Percentiles rank a stretch among this genome's conserved stretches.
Evolutionary conservation across 2,797 vertebrate genomes (phyloP).

Genomic region (Rallus crepitans): DNA sequence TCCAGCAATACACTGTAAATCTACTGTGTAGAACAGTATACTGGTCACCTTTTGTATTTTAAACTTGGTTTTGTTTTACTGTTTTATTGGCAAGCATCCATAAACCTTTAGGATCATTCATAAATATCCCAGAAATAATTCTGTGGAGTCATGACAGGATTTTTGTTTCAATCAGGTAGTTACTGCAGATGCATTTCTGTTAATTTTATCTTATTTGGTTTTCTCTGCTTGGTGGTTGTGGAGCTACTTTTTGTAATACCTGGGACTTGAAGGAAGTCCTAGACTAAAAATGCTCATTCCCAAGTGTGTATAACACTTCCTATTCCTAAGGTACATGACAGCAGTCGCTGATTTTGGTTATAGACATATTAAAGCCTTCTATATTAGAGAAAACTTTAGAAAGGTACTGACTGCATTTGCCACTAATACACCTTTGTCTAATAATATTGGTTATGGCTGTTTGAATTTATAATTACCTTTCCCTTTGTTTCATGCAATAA

Average conservation of each 20-base stretch:
- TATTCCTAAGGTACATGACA: background rate
- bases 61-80: background rate
- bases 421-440: background rate
- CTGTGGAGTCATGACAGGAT: background rate
- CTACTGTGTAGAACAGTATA: background rate
- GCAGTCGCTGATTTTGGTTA: background rate
- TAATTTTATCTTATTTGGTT: background rate
- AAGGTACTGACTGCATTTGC: background rate
- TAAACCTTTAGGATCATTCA: background rate
- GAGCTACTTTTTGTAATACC: background rate
- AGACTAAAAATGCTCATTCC: background rate
- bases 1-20: background rate
- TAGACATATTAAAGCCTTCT: background rate
- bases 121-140: background rate
- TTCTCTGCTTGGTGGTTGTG: conserved; percentile 22
- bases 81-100: background rate
- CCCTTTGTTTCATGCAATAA: background rate
- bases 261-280: background rate
- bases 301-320: background rate
- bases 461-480: background rate
- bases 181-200: background rate
- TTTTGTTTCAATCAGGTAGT: background rate
- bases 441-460: background rate
- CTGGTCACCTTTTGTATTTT: background rate
- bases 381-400: background rate